A percentile compares a stretch with the other conserved stretches of the same genome.
These are phyloP conservation scores for Psilanteris sp. DNA, from an alignment of 1,140 invertebrate genomes.

Conservation along the genomic window DNA sequence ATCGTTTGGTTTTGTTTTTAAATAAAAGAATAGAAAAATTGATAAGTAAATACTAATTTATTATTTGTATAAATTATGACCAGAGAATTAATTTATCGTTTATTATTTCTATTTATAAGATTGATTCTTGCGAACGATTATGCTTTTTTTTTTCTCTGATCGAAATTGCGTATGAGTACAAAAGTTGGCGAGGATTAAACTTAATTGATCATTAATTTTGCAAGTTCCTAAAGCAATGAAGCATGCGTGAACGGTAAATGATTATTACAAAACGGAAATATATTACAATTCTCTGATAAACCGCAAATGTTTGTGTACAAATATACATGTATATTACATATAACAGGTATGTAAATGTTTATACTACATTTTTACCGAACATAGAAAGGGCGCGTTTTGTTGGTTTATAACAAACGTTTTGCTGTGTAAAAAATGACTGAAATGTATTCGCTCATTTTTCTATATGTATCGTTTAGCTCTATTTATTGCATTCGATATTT, in stretches of 20 bases:
- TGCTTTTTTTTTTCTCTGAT: background rate
- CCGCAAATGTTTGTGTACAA: slow-evolving; percentile 25
- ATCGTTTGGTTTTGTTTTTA: no score
- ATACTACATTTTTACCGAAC: slow-evolving; percentile 23
- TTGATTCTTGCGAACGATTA: slow-evolving; percentile 4
- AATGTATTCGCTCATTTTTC: slow-evolving; percentile 13
- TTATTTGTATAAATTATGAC: no score
- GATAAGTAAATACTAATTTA: no score
- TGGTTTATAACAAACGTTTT: slow-evolving; percentile 10
- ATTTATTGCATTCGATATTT: no score
- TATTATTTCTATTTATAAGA: no score
- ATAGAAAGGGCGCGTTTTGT: slow-evolving; percentile 15
- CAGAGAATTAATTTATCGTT: no score
- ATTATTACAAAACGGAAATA: slow-evolving; percentile 4
- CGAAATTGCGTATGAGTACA: slow-evolving; percentile 25
- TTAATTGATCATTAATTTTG: slow-evolving; percentile 27
- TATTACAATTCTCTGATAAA: slow-evolving; percentile 21
- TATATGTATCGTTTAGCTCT: no score
- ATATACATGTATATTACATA: slow-evolving; percentile 33
- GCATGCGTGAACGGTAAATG: slow-evolving; percentile 1
- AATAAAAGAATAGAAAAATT: no score
- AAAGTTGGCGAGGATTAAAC: slow-evolving; percentile 28
- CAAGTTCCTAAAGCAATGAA: slow-evolving; percentile 48
- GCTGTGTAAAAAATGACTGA: no score
- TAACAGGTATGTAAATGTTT: slow-evolving; percentile 29